phyloP scores from a whole-genome alignment of 1,140 invertebrate species.

The Vanessa atalanta region DNA sequence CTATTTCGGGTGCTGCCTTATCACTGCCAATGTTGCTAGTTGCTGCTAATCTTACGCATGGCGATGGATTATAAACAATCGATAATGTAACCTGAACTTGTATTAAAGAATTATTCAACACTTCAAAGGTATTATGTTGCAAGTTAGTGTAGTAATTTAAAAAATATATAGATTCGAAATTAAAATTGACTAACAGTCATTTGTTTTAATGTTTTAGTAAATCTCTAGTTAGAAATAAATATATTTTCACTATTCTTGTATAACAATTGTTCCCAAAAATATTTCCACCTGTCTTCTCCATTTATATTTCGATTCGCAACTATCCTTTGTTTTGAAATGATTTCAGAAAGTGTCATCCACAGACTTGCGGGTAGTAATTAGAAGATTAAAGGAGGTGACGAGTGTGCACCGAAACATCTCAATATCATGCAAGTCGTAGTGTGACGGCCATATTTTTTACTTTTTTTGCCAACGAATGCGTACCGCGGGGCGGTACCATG shows the following conservation, averaged over 20 bases:
- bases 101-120: not conserved
- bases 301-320: constrained; percentile 6
- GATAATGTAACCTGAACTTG: not conserved
- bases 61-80: not conserved
- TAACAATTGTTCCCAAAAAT: not conserved
- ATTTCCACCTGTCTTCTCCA: not conserved
- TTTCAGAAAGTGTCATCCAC: constrained; percentile 44
- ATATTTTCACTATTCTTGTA: not conserved
- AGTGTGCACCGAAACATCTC: constrained; percentile 48
- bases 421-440: constrained; percentile 55
- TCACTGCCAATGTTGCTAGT: constrained; percentile 5
- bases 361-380: constrained; percentile 53
- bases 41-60: not conserved
- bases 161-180: too few species aligned
- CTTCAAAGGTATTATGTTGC: not conserved
- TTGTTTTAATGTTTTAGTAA: too few species aligned
- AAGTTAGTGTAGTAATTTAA: too few species aligned
- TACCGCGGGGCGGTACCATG: constrained; percentile 66
- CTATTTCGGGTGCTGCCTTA: not conserved
- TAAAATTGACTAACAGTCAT: too few species aligned
- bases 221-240: not conserved
- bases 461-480: constrained; percentile 57
- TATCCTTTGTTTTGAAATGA: constrained; percentile 33
- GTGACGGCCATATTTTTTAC: constrained; percentile 65
- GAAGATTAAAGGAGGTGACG: constrained; percentile 66